Conservation (phyloP, 2,113 vertebrate species). For the Pterocles gutturalis region DNA sequence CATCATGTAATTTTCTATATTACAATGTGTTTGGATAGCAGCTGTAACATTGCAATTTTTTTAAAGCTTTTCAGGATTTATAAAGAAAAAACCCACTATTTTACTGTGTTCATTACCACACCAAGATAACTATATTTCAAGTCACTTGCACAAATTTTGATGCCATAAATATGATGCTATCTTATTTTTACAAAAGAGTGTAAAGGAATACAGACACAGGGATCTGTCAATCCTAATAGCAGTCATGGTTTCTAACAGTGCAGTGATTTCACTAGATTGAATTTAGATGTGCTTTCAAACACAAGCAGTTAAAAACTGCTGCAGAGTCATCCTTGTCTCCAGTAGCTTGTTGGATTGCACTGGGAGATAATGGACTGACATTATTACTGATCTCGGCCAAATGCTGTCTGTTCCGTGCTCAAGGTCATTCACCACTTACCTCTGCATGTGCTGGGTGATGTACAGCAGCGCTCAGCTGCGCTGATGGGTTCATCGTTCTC, state of each 20-base stretch:
- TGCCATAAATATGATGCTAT: neutral
- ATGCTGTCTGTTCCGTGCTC: neutral
- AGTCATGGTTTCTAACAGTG: neutral
- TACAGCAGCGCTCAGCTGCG: neutral
- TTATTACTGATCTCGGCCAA: neutral
- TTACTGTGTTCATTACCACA: neutral
- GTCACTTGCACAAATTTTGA: neutral
- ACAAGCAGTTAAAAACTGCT: neutral
- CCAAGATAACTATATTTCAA: neutral
- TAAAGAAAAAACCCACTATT: neutral
- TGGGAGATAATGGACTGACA: neutral
- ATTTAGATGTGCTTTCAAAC: neutral
- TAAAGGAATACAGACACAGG: neutral
- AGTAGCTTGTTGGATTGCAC: neutral
- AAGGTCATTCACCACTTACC: constrained; percentile 13
- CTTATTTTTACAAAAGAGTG: neutral
- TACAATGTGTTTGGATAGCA: neutral
- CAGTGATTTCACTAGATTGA: neutral
- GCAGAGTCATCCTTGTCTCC: neutral
- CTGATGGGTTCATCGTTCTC: constrained; percentile 40
- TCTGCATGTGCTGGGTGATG: constrained; percentile 35
- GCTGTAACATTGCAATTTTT: neutral
- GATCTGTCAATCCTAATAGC: neutral
- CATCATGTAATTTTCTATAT: neutral
- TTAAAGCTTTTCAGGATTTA: neutral